phyloP scores from a whole-genome alignment of 2,113 vertebrate genomes.

The Glaucomys volans region DNA sequence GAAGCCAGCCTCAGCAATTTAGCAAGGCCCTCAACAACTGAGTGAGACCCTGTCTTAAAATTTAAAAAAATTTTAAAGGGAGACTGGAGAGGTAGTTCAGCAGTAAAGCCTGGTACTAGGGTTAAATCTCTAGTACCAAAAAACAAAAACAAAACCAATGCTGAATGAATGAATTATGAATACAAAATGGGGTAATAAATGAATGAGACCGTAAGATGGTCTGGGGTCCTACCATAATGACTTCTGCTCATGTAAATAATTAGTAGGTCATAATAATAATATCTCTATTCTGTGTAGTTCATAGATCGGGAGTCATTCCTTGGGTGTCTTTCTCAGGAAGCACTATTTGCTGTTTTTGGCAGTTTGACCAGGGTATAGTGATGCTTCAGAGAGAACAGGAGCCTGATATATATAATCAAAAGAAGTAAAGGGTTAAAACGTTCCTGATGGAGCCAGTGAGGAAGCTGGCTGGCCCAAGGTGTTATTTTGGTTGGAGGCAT shows the following conservation, averaged over 20 bases:
- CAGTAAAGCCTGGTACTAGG: neutral
- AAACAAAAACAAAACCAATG: neutral
- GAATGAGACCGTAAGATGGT: neutral
- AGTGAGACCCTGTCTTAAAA: neutral
- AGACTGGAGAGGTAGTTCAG: neutral
- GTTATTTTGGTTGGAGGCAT: neutral
- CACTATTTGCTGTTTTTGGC: neutral
- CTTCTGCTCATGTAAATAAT: no score
- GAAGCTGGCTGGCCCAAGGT: neutral
- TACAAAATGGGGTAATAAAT: neutral
- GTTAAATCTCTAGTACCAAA: neutral
- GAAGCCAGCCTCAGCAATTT: neutral
- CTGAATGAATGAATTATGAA: neutral
- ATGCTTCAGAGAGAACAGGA: neutral
- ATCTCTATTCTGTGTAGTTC: neutral
- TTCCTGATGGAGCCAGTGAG: neutral
- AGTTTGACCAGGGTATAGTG: neutral
- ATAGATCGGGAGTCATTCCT: neutral
- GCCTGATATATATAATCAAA: neutral
- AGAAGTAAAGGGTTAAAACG: neutral
- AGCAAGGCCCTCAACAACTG: neutral
- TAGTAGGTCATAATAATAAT: no score
- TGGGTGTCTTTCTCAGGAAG: neutral
- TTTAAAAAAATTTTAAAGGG: neutral
- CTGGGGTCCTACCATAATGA: neutral